Evolutionary conservation across 2,888 invertebrate species (phyloP).

Genomic region (Cancer borealis): DNA sequence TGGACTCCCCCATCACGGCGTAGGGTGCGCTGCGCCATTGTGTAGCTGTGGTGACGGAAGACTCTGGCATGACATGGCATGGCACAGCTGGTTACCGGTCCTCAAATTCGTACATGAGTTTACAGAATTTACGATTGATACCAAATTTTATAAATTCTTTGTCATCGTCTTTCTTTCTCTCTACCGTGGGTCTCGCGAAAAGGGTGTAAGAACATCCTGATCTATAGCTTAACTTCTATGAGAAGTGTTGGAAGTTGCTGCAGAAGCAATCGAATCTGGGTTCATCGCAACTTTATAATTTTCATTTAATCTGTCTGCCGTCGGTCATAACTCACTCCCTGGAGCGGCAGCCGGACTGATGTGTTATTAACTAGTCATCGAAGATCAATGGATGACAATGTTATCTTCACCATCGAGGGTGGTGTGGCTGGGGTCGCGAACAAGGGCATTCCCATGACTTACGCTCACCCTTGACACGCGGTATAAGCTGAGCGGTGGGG

Average conservation of each 20-base stretch:
- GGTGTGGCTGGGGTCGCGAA: neutral
- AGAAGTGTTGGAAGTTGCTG: neutral
- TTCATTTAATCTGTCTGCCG: constrained; percentile 29
- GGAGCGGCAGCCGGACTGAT: neutral
- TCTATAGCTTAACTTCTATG: neutral
- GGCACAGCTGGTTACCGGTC: neutral
- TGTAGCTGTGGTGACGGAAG: neutral
- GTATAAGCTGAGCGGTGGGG: neutral
- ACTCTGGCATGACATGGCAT: neutral
- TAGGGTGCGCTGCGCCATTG: neutral
- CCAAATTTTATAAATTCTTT: neutral
- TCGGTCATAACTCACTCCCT: neutral
- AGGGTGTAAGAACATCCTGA: neutral
- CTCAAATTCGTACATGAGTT: neutral
- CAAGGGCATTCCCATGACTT: neutral
- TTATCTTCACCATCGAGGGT: constrained; percentile 18
- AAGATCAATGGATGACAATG: constrained; percentile 31
- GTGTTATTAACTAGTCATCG: constrained; percentile 28
- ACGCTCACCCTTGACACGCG: neutral
- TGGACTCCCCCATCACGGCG: neutral
- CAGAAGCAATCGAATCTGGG: constrained; percentile 5
- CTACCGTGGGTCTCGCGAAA: neutral
- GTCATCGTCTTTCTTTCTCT: neutral
- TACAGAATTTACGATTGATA: neutral
- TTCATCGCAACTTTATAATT: constrained; percentile 24